Evolutionary conservation across 1,140 invertebrate species (phyloP), one percentile per base, ranked within the genome.

Genomic region (Ceratina calcarata): DNA sequence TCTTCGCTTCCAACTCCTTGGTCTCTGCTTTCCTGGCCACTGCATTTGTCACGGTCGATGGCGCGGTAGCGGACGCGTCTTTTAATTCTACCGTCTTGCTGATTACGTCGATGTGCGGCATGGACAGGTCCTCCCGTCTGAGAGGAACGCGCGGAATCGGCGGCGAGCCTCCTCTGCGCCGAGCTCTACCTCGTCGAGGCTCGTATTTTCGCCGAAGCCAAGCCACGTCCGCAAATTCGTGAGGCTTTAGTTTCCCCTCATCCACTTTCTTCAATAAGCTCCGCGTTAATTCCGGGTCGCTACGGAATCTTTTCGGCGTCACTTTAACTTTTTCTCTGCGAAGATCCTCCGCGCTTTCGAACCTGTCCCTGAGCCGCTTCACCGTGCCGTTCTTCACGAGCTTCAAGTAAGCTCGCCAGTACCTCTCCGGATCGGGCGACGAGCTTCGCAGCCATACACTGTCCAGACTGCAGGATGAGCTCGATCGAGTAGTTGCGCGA

Each of bases 101-200:
- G 81, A 97, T 97, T 1, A 98, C 95, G 88, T 98, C 97, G 53
- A 97, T 97, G 87, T 96, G 96, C 0, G 97, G 97, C 96, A 98
- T 97, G 64, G 95, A 95, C 6, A 96, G 94, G 87, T 97, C 95
- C 58, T 95, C 95, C 2, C 94, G 92, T n/a, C 94, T 92, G 37
- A 96, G 90, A 32, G 95, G 95, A 18, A 94, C 90, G n/a, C 94
- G 93, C 0, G 94, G 94, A 51, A 95, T 95, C 0, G 96, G 95
- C 13, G 95, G 94, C 16, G 94, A 92, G 27, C 92, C 91, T 37
- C 93, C 94, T 68, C 93, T 92, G 87, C 92, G 94, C 37, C 94
- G 92, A 10, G 93, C 89, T 3, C 94, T 90, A 16, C 93, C 93
- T 37, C 94, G 89, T 10, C 82, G 80, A 4, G 92, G 82, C 74